These are phyloP conservation scores for Anneissia japonica DNA, from an alignment of 35 echinoderm and acorn worm species.

Conservation along the genomic window DNA sequence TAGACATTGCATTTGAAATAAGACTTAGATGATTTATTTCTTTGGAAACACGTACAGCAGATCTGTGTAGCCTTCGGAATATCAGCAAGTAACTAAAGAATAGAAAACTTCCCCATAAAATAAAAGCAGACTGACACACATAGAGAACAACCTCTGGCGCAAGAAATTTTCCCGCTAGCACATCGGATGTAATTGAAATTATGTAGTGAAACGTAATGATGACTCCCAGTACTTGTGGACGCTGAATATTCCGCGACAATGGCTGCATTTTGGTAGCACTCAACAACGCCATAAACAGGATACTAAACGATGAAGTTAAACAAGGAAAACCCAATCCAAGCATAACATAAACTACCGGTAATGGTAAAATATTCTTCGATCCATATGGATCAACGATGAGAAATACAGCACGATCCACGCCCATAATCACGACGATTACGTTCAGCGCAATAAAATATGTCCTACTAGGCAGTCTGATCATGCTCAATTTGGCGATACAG, in stretches of 20 bases:
- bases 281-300: constrained; percentile 80
- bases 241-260: constrained; percentile 71
- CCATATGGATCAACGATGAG: constrained; percentile 92
- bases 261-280: constrained; percentile 75
- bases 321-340: constrained; percentile 90
- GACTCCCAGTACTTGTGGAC: constrained; percentile 38
- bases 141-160: constrained; percentile 48
- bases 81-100: constrained; percentile 76
- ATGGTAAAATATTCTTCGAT: constrained; percentile 42
- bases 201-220: constrained; percentile 74
- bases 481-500: constrained; percentile 64
- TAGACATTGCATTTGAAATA: constrained; percentile 23
- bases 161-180: constrained; percentile 49
- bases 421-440: constrained; percentile 68
- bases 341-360: constrained; percentile 61
- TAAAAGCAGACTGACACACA: constrained; percentile 69
- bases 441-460: constrained; percentile 90
- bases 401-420: constrained; percentile 61
- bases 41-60: constrained; percentile 40
- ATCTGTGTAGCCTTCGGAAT: constrained; percentile 73
- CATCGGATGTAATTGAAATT: constrained; percentile 63
- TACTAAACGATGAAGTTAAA: constrained; percentile 92
- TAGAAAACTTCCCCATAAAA: constrained; percentile 79
- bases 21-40: constrained; percentile 72
- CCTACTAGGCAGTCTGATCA: constrained; percentile 51